Evolutionary conservation across 2,113 vertebrate species (phyloP), one percentile per base, ranked within the genome.

Genomic region (Anthoscopus minutus): DNA sequence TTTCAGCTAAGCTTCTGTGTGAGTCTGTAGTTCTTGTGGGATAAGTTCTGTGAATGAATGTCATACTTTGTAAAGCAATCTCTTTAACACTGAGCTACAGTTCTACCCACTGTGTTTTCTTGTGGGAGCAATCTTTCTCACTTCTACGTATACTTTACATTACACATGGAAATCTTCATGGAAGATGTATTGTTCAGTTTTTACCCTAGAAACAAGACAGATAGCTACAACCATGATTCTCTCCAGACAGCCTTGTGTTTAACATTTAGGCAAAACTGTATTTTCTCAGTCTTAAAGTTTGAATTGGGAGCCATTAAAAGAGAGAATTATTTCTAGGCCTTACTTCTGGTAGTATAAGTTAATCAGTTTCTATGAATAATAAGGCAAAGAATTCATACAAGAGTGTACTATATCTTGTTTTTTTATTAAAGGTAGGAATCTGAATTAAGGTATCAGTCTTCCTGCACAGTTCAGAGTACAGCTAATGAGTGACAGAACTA

Each of bases 111-210:
- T 38, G 33, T 11, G 24, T 58, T 77, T 94, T 88, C 90, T 79
- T 81, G 38, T 58, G 61, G 91, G 69, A 92, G 50, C 19, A 88
- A 91, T 94, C 54, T 85, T 84, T 95, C 70, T 89, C 86, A 50
- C 30, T 70, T 67, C 30, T 81, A 54, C 77, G 47, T 69, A 57
- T 89, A 92, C 67, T 53, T 88, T 61, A 54, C 42, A 48, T 69
- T 89, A 48, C 35, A 76, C 3, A 5, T 6, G 10, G 86, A 93
- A 92, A 53, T 74, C 42, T 78, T 91, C 22, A 37, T 64, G 77
- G 83, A 91, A 89, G 40, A 82, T 50, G 10, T 40, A 92, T 91
- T 48, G 47, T 77, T 61, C 53, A 65, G 76, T 85, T 62, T n/a
- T 91, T 73, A 83, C 10, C 24, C 16, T 54, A 21, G 62, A 89